Evolutionary conservation across 2,797 vertebrate genomes (phyloP), one percentile per base, ranked within the genome.

Genomic region (Monodelphis domestica): DNA sequence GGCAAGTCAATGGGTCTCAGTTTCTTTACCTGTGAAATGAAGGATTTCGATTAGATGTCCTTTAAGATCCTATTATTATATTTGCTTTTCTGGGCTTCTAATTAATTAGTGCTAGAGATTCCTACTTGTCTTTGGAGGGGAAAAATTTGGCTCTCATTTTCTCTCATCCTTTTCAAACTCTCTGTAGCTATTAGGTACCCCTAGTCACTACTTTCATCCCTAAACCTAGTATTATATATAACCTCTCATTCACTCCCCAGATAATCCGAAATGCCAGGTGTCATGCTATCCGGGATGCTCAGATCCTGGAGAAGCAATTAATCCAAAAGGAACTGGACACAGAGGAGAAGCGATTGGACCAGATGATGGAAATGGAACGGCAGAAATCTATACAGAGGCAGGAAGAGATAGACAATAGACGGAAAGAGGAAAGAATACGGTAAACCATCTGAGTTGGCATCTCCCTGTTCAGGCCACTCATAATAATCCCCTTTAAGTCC

Each of bases 361-460:
- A 94, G 93, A 99, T 99, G 99, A 99, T 99, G 99, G 99, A 99
- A 96, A 96, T 97, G 90, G 99, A 99, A 45, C 97, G 99, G 52
- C 97, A 97, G 54, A 99, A 97, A 90, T 98, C 98, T 2, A 33
- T 98, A 10, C 98, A 99, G 95, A 97, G 97, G 26, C 97, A 99
- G 96, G 98, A 99, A 78, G 98, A 99, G 9, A 97, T 98, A 29
- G 98, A 99, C 5, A 94, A 90, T 95, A 98, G 95, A 70, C 98
- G 96, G 95, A 99, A 98, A 96, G 96, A 99, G 92, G 98, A 99
- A 96, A 97, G 98, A 91, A 95, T 99, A 95, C 97, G 98, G 99
- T 99, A 93, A 91, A 94, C 57, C 15, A 0, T 1, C 55, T 88
- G 14, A 53, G 17, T 70, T 14, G 45, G 2, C 4, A 0, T 10